Conservation (phyloP, 2,113 vertebrate genomes). For the Cynoglossus semilaevis region DNA sequence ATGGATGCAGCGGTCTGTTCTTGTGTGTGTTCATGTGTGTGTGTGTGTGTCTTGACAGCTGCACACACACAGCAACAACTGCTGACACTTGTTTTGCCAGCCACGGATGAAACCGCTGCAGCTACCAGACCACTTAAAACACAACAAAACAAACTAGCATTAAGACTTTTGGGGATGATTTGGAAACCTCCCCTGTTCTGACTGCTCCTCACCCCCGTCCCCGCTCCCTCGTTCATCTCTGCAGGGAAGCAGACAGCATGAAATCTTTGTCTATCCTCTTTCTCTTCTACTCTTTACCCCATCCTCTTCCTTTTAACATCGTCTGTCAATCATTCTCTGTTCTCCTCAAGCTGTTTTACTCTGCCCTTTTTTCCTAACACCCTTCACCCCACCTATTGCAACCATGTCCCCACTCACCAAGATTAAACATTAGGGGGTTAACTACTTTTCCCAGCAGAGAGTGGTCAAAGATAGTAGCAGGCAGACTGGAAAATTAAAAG, state of each 20-base stretch:
- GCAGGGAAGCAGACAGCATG: constrained; percentile 43
- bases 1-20: constrained; percentile 19
- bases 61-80: constrained; percentile 35
- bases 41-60: constrained; percentile 35
- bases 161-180: background rate
- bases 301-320: background rate
- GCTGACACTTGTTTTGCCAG: constrained; percentile 53
- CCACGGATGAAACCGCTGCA: constrained; percentile 31
- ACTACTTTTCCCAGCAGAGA: too few species aligned
- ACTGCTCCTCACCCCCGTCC: constrained; percentile 10
- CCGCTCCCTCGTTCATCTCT: constrained; percentile 1
- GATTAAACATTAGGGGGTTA: too few species aligned
- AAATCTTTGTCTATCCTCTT: constrained; percentile 47
- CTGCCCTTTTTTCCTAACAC: constrained; percentile 9
- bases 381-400: constrained; percentile 17
- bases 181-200: constrained; percentile 30
- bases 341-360: constrained; percentile 22
- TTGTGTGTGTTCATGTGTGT: constrained; percentile 6
- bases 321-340: constrained; percentile 38
- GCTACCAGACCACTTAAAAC: constrained; percentile 8
- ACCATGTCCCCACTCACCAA: too few species aligned
- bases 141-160: constrained; percentile 1
- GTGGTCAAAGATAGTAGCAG: constrained; percentile 55
- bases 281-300: constrained; percentile 32
- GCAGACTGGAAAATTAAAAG: constrained; percentile 43